These are phyloP conservation scores for Ctenicera cuprea DNA, from an alignment of 2,888 invertebrate genomes.

Conservation along the genomic window DNA sequence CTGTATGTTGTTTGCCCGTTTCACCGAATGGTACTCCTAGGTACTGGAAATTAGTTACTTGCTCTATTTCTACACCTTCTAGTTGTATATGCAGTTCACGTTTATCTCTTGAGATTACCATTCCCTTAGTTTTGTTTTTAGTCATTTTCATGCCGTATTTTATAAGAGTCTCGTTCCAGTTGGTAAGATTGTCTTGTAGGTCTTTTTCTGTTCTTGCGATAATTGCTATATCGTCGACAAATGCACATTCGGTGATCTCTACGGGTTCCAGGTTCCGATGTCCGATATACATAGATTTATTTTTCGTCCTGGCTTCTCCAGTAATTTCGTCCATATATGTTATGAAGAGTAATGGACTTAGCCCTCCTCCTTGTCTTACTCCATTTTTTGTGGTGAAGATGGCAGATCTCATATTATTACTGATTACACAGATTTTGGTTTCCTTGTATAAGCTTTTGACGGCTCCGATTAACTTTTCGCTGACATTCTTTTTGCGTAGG, in stretches of 20 bases:
- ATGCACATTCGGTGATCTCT: too few relatives aligned
- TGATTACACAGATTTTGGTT: conserved; percentile 7
- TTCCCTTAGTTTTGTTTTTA: conserved; percentile 7
- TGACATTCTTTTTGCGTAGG: conserved; percentile 3
- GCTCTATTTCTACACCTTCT: too few relatives aligned
- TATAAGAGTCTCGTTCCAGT: conserved; percentile 1
- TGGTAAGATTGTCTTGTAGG: conserved; percentile 7
- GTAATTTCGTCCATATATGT: not conserved
- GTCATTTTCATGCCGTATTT: conserved; percentile 14
- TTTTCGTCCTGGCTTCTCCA: too few relatives aligned
- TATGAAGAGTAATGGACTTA: not conserved
- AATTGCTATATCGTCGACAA: too few relatives aligned
- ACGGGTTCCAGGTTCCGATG: not conserved
- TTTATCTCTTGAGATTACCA: too few relatives aligned
- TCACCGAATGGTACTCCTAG: too few relatives aligned
- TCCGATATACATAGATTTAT: too few relatives aligned
- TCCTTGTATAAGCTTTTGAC: conserved; percentile 8
- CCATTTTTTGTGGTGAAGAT: conserved; percentile 5
- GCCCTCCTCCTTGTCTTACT: conserved; percentile 21
- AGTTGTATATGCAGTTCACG: too few relatives aligned
- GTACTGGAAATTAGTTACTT: too few relatives aligned
- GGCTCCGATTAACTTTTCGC: not conserved
- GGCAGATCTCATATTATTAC: conserved; percentile 9
- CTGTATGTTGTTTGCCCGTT: too few relatives aligned
- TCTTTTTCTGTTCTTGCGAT: too few relatives aligned